phyloP scores from a whole-genome alignment of 2,888 invertebrate genomes.

The Fabriciana adippe region DNA sequence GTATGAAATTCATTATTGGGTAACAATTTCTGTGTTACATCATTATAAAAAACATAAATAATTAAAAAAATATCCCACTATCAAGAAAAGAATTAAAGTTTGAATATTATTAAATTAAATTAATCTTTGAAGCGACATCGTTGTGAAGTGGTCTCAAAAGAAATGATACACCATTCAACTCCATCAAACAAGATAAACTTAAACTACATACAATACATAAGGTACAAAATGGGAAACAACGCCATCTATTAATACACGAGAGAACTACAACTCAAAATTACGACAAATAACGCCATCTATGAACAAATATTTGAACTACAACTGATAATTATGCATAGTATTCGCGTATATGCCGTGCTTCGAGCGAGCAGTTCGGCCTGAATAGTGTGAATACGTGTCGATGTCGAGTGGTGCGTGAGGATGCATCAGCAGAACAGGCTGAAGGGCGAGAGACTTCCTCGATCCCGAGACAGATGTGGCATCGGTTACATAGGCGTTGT shows the following conservation, averaged over 20 bases:
- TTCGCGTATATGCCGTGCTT: constrained; percentile 85
- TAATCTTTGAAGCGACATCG: background rate
- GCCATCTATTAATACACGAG: constrained; percentile 43
- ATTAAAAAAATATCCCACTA: background rate
- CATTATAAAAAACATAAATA: background rate
- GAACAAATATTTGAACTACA: constrained; percentile 56
- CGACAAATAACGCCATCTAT: constrained; percentile 41
- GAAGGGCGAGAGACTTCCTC: constrained; percentile 91
- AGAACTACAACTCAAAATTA: constrained; percentile 7
- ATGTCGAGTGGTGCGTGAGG: constrained; percentile 84
- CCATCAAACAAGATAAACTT: too few species aligned
- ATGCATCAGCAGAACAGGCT: constrained; percentile 92
- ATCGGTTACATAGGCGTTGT: constrained; percentile 93
- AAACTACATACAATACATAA: background rate
- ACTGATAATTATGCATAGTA: constrained; percentile 87
- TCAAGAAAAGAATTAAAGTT: background rate
- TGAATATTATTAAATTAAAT: background rate
- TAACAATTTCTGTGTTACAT: background rate
- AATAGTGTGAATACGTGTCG: constrained; percentile 91
- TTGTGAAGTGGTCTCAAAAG: too few species aligned
- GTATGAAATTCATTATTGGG: background rate
- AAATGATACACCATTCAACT: too few species aligned
- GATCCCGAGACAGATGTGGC: constrained; percentile 92
- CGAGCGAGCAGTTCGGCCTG: constrained; percentile 85
- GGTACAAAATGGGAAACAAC: constrained; percentile 28